Percentiles rank a stretch among this genome's conserved stretches.
phyloP scores from a whole-genome alignment of 2,113 vertebrate species.

The Zosterops japonicus region DNA sequence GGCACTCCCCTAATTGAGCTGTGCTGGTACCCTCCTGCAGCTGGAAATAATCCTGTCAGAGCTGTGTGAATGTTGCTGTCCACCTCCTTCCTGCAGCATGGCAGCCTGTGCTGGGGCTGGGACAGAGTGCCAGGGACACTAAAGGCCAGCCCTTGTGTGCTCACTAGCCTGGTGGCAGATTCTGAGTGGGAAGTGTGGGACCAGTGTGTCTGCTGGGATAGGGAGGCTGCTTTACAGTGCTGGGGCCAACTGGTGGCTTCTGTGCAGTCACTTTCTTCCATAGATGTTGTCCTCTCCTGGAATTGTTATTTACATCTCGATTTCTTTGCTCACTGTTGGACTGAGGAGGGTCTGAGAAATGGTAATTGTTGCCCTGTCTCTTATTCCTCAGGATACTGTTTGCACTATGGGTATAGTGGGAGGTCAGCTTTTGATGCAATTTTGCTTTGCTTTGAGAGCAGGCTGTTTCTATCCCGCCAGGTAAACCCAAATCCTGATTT shows the following conservation, averaged over 20 bases:
- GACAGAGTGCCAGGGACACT: not conserved
- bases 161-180: not conserved
- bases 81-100: not conserved
- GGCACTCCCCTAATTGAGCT: not conserved
- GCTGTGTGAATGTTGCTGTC: not conserved
- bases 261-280: not conserved
- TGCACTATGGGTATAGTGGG: rapidly evolving
- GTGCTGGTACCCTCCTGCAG: not conserved
- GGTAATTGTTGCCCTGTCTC: not conserved
- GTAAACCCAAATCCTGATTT: not conserved
- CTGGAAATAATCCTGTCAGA: not conserved
- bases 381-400: not conserved
- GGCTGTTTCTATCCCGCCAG: not conserved
- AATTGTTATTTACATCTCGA: not conserved
- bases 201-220: not conserved
- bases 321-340: not conserved
- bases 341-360: not conserved
- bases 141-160: not conserved
- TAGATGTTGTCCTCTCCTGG: not conserved
- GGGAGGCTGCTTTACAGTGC: not conserved
- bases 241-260: not conserved
- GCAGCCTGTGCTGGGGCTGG: not conserved
- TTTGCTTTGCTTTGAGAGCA: not conserved
- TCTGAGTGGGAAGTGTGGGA: not conserved
- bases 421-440: not conserved